Conservation (phyloP, 2,113 vertebrate genomes). For the Tyrannus savana region DNA sequence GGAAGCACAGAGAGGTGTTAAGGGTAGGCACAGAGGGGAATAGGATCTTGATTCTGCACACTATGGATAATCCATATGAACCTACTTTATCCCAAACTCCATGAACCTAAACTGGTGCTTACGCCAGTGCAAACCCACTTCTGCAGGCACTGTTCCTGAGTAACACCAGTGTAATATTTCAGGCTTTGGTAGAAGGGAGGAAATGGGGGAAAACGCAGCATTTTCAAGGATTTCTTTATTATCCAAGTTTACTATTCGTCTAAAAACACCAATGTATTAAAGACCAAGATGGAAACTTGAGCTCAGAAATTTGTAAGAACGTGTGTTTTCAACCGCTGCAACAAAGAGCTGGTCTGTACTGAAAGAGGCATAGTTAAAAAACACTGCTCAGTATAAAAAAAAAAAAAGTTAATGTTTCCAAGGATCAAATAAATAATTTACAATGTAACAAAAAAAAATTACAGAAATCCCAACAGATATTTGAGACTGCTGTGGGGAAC, state of each 20-base stretch:
- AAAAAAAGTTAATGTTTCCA: not conserved
- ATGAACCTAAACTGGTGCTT: not conserved
- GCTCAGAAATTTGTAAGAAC: not conserved
- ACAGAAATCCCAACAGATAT: not conserved
- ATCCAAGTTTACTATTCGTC: not conserved
- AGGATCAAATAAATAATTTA: constrained; percentile 42
- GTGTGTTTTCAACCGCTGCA: not conserved
- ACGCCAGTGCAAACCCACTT: not conserved
- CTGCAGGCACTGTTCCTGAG: not conserved
- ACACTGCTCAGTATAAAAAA: not conserved
- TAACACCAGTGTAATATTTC: not conserved
- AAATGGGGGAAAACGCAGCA: accelerated
- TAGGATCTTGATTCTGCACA: not conserved
- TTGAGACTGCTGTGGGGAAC: not conserved
- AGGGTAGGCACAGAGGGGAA: not conserved
- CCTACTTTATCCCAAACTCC: not conserved
- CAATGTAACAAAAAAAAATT: not conserved
- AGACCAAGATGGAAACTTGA: not conserved
- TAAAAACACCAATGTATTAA: constrained; percentile 15
- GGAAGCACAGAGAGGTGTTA: not conserved
- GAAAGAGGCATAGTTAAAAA: constrained; percentile 17
- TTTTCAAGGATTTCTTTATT: constrained; percentile 13
- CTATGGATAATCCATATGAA: not conserved
- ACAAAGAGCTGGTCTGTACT: not conserved
- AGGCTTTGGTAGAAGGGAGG: not conserved